Evolutionary conservation across 1,140 invertebrate genomes (phyloP), one percentile per base, ranked within the genome.

Genomic region (Drosophila busckii): DNA sequence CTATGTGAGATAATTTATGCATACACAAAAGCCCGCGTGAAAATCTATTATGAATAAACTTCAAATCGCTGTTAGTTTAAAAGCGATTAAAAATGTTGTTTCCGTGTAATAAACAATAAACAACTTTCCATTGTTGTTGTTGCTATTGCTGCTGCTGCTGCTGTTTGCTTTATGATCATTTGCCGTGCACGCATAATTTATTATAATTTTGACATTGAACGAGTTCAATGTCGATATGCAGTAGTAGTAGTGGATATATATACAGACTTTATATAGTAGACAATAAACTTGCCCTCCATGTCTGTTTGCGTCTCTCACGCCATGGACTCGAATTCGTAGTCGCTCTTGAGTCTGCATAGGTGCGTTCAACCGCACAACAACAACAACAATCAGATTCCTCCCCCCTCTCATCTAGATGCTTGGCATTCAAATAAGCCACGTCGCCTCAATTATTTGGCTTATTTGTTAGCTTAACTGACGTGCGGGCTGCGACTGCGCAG

Each of bases 191-290:
- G 70, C 70, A 76, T 76, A 76, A 70, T 78, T 76, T 76, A 76
- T 78, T 63, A 63, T 78, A 82, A 82, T 76, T 59, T 60, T 83
- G 76, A 76, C 76, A 82, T 82, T 82, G 76, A 82, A 83, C 62
- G 67, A 66, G 70, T 83, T 83, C 76, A 82, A 82, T 82, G 76
- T 83, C 76, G 69, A 69, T 78, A 80, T 78, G 67, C 71, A 71
- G 62, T 49, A 48, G 42, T 54, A 48, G 41, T 54, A 15, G 22
- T 34, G 20, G 4, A 22, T 4, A 13, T 42, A 26, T 13, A 41
- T 2, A 41, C 38, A 9, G 17, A 37, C 17, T 29, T 29, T 0
- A 45, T 9, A 34, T 22, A 48, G 60, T 60, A 64, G 50, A 56
- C 62, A 54, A 26, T 4, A 10, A 20, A 10, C 20, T 9, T 20